These are phyloP conservation scores for Halcyon chelicuti DNA, from an alignment of 2,797 vertebrate species.

Conservation along the genomic window DNA sequence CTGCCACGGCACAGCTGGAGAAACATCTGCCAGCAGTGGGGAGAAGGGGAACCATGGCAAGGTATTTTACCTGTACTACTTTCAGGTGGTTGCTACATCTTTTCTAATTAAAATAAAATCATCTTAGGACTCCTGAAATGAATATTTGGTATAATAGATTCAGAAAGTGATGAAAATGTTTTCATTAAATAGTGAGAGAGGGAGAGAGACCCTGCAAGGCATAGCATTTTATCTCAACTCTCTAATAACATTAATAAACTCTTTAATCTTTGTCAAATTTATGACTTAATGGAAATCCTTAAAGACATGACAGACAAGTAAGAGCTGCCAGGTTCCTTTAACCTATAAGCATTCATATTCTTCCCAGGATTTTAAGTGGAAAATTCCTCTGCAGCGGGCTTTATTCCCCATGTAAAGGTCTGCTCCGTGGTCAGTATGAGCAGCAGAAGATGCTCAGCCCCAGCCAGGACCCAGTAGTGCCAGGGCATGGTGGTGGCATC, in stretches of 20 bases:
- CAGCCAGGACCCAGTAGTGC: fast-evolving
- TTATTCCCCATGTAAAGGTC: not conserved
- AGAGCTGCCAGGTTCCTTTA: conserved; percentile 69
- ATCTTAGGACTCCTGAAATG: conserved; percentile 75
- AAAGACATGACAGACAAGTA: conserved; percentile 74
- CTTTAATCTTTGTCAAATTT: conserved; percentile 82
- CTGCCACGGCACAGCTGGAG: fast-evolving
- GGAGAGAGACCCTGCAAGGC: conserved; percentile 79
- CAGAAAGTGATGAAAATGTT: conserved; percentile 82
- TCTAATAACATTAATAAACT: conserved; percentile 83
- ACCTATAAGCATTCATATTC: conserved; percentile 35
- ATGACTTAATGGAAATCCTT: conserved; percentile 79
- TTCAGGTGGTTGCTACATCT: conserved; percentile 70
- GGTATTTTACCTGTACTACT: conserved; percentile 64
- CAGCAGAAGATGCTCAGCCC: not conserved
- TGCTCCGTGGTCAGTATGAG: fast-evolving
- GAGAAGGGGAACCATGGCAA: not conserved
- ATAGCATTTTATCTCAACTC: conserved; percentile 79
- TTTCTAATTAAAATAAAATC: conserved; percentile 81
- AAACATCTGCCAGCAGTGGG: fast-evolving
- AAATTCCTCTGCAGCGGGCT: not conserved
- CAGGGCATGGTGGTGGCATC: not conserved
- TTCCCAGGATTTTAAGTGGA: conserved; percentile 19
- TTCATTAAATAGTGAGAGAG: conserved; percentile 78
- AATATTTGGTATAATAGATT: conserved; percentile 78